Conservation (phyloP, 2,797 vertebrate genomes). For the Danio kyathit region DNA sequence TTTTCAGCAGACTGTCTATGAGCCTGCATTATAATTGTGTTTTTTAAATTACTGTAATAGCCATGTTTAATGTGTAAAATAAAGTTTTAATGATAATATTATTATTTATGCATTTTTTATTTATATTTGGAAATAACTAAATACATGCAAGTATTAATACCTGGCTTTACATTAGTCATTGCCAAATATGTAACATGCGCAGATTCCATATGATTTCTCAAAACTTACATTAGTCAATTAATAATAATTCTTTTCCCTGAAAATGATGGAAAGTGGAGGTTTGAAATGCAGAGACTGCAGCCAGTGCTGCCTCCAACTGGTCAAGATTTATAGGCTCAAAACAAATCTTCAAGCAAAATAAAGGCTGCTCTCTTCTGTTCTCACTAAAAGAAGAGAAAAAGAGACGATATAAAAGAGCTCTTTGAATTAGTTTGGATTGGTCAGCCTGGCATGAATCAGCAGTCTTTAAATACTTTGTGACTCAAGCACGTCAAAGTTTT, state of each 20-base stretch:
- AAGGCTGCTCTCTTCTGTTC: background rate
- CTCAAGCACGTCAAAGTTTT: constrained; percentile 70
- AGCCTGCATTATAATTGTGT: too few relatives aligned
- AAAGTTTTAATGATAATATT: too few relatives aligned
- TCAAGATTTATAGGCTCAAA: constrained; percentile 35
- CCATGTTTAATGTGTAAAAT: too few relatives aligned
- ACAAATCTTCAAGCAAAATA: constrained; percentile 38
- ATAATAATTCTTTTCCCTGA: background rate
- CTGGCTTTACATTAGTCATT: background rate
- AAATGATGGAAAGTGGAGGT: background rate
- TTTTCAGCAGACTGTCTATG: too few relatives aligned
- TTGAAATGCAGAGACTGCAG: constrained; percentile 36
- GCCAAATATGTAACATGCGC: background rate
- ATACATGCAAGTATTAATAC: too few relatives aligned
- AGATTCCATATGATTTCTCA: background rate
- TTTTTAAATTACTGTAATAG: too few relatives aligned
- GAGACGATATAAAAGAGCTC: constrained; percentile 19
- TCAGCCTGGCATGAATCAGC: constrained; percentile 72
- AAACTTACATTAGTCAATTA: background rate
- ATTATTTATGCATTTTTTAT: too few relatives aligned
- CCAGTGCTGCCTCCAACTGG: constrained; percentile 56
- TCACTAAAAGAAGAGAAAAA: background rate
- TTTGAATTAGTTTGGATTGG: constrained; percentile 64
- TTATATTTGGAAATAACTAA: too few relatives aligned
- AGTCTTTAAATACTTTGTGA: constrained; percentile 75